Evolutionary conservation across 2,888 invertebrate genomes (phyloP).

Genomic region (Rhodophaea formosa): DNA sequence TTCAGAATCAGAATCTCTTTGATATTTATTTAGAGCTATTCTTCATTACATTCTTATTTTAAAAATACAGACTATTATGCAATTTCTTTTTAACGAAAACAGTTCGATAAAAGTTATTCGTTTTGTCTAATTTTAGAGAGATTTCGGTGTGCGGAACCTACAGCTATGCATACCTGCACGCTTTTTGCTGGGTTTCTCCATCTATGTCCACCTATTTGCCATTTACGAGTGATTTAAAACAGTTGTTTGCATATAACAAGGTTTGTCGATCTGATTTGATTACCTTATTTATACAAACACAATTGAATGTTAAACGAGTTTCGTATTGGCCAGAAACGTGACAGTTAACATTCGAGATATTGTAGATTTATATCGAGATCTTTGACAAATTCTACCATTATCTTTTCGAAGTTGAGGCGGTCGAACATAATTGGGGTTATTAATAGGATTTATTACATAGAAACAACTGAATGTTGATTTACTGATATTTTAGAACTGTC

Average conservation of each 20-base stretch:
- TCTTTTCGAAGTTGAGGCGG: constrained; percentile 38
- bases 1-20: too few relatives aligned
- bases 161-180: neutral
- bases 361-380: constrained; percentile 51
- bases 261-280: constrained; percentile 54
- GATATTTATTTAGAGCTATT: too few relatives aligned
- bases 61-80: too few relatives aligned
- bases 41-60: too few relatives aligned
- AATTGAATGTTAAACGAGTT: constrained; percentile 61
- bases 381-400: constrained; percentile 46
- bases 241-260: constrained; percentile 65
- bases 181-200: neutral
- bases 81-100: too few relatives aligned
- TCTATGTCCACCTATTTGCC: constrained; percentile 56
- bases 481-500: neutral
- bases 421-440: constrained; percentile 22
- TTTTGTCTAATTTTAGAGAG: neutral
- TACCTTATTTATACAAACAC: constrained; percentile 53
- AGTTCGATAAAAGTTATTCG: too few relatives aligned
- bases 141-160: neutral
- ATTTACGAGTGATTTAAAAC: constrained; percentile 61
- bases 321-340: constrained; percentile 49
- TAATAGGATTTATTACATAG: constrained; percentile 5
- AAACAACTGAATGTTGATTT: constrained; percentile 5
- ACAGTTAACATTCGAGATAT: constrained; percentile 54